These are phyloP conservation scores for Oxyura jamaicensis DNA, from an alignment of 2,113 vertebrate species.

Conservation along the genomic window DNA sequence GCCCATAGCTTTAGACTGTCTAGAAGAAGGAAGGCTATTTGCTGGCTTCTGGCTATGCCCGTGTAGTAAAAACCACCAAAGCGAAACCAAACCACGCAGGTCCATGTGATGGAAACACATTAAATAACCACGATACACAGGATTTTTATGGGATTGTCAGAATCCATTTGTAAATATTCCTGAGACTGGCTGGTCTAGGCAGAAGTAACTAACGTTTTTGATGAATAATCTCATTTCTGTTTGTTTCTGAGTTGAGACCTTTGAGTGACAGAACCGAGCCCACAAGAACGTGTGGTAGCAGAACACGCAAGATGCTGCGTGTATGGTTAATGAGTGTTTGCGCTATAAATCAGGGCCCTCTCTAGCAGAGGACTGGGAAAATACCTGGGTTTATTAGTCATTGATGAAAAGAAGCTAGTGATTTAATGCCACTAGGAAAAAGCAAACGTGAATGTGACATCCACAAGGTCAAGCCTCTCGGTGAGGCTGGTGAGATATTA, in stretches of 20 bases:
- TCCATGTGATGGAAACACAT: background rate
- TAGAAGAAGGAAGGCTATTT: background rate
- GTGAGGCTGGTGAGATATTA: background rate
- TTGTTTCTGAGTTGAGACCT: background rate
- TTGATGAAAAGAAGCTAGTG: background rate
- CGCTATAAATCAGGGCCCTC: background rate
- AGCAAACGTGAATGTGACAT: background rate
- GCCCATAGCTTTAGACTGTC: background rate
- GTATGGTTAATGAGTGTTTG: background rate
- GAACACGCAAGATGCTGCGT: background rate
- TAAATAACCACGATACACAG: background rate
- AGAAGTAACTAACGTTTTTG: background rate
- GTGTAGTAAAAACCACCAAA: rapidly evolving
- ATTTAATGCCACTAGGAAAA: background rate
- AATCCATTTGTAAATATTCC: background rate
- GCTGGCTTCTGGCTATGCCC: background rate
- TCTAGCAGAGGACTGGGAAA: background rate
- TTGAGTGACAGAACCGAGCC: background rate
- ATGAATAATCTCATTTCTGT: background rate
- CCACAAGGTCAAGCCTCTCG: background rate
- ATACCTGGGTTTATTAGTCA: background rate
- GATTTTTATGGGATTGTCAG: background rate
- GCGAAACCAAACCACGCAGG: rapidly evolving
- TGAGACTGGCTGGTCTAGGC: background rate
- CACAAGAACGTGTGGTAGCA: background rate